Evolutionary conservation across 2,888 invertebrate genomes (phyloP), one percentile per base, ranked within the genome.

Genomic region (Drosophila neotestacea): DNA sequence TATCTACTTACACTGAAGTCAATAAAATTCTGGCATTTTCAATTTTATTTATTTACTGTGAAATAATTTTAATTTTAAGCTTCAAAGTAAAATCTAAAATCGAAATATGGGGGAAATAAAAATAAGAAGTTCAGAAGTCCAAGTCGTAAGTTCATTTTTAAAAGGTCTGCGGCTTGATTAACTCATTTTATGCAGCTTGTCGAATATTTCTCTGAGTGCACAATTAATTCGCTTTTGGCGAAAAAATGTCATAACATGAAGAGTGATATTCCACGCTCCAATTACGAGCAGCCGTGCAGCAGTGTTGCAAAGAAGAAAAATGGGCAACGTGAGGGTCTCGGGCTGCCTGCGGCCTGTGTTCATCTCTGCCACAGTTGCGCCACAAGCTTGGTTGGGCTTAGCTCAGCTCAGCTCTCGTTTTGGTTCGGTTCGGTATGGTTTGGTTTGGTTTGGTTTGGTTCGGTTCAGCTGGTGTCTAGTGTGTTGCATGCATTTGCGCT

Each of bases 251-350:
- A 91, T 91, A 90, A 90, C 91, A 90, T 90, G 91, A 91, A 90
- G 90, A 91, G 90, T 91, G 89, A 90, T 89, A 90, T 88, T 90
- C 83, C 90, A 91, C 88, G 90, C 90, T 89, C 91, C 90, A 90
- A 90, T 90, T 90, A 90, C 88, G 85, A 81, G 87, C 81, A 77
- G 81, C 77, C 75, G 80, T 83, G 81, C 83, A 55, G 62, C 76
- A 62, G 52, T 60, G 70, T 46, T 63, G 77, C 69, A 81, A 78
- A 22, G 2, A 76, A 81, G 82, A 85, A 85, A 79, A 83, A 85
- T 77, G 81, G 66, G 64, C 84, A 69, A 64, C 63, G 66, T 83
- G 68, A 71, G 69, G 77, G 70, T 7, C 63, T 38, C 38, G 9
- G 28, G 44, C 36, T 16, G 36, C 50, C 50, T 48, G 38, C 38